Conservation (phyloP, 2,888 invertebrate species). For the Lasioglossum marginatum region DNA sequence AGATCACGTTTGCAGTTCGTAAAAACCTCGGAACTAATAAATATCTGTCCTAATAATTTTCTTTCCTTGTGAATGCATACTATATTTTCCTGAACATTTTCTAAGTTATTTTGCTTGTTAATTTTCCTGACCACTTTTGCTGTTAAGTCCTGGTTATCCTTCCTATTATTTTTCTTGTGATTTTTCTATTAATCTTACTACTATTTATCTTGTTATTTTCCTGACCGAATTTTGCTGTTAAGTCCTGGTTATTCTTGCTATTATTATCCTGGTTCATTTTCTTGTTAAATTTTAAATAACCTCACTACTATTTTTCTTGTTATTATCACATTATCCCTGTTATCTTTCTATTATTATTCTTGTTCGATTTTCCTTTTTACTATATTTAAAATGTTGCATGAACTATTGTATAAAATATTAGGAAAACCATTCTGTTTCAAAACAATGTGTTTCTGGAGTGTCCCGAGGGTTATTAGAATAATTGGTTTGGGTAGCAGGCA, state of each 20-base stretch:
- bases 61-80: neutral
- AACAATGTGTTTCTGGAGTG: neutral
- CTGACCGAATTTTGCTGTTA: neutral
- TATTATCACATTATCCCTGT: neutral
- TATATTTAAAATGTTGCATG: neutral
- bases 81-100: neutral
- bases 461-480: neutral
- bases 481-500: neutral
- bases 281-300: neutral
- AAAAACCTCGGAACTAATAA: neutral
- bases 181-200: neutral
- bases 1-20: slow-evolving; percentile 3
- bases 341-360: neutral
- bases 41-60: neutral
- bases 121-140: neutral
- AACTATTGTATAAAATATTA: neutral
- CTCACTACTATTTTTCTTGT: neutral
- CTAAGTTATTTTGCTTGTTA: neutral
- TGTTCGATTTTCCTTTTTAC: neutral
- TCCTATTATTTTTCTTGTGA: too few relatives aligned
- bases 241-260: neutral
- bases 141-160: neutral
- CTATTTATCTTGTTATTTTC: neutral
- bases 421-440: neutral
- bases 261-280: neutral